These are phyloP conservation scores for Pachydiplax longipennis DNA, from an alignment of 2,888 invertebrate species.

Conservation along the genomic window DNA sequence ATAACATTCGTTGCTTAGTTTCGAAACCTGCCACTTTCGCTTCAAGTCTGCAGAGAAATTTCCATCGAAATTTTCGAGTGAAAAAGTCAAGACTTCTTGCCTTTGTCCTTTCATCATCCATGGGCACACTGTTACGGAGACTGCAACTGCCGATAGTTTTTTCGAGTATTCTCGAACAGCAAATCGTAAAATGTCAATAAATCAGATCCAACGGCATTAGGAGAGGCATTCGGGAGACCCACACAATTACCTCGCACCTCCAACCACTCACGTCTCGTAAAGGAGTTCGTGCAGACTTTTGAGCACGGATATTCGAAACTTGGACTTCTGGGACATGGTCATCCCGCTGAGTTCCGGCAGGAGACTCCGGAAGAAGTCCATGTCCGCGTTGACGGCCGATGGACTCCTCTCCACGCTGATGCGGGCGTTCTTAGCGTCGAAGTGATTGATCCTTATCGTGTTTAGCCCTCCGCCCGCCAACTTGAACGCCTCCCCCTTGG, in stretches of 20 bases:
- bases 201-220: neutral
- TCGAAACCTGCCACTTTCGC: too few species aligned
- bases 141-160: too few species aligned
- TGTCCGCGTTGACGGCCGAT: constrained; percentile 52
- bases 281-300: constrained; percentile 59
- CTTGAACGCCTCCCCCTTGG: neutral
- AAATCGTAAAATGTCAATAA: too few species aligned
- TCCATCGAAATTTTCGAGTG: too few species aligned
- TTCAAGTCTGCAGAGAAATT: too few species aligned
- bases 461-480: neutral
- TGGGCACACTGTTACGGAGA: too few species aligned
- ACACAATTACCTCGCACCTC: too few species aligned
- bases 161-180: too few species aligned
- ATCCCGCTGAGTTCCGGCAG: constrained; percentile 63
- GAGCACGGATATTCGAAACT: constrained; percentile 64
- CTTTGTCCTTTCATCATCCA: too few species aligned
- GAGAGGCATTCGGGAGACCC: neutral
- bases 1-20: too few species aligned
- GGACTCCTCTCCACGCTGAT: neutral
- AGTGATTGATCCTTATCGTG: neutral
- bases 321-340: constrained; percentile 63
- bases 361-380: constrained; percentile 65
- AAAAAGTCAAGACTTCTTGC: too few species aligned
- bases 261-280: constrained; percentile 43
- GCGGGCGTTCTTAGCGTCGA: neutral